Conservation (phyloP, 2,113 vertebrate genomes). For the Cnemophilus loriae region DNA sequence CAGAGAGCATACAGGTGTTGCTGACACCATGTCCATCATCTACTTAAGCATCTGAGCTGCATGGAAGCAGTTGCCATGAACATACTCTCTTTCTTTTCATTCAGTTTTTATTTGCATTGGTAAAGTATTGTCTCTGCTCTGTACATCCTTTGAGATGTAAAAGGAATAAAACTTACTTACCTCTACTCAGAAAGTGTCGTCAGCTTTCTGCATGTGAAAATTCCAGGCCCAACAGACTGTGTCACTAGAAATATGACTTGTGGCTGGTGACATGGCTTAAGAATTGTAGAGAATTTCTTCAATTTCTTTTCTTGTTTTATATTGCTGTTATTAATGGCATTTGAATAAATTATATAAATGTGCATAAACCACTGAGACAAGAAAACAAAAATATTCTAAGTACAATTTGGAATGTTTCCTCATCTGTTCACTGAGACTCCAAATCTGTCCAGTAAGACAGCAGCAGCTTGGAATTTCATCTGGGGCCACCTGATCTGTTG, state of each 20-base stretch:
- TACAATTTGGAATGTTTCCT: background rate
- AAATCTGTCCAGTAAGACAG: background rate
- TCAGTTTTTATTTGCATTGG: background rate
- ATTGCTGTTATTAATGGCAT: background rate
- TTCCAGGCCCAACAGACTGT: background rate
- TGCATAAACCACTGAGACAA: background rate
- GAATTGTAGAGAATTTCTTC: background rate
- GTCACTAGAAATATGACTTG: background rate
- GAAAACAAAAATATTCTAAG: background rate
- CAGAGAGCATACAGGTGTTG: background rate
- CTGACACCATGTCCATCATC: background rate
- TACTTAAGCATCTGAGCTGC: background rate
- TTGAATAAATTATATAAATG: background rate
- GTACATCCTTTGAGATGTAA: background rate
- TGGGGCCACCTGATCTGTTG: background rate
- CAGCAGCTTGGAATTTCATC: background rate
- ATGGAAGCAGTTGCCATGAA: background rate
- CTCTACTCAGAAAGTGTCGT: background rate
- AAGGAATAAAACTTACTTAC: background rate
- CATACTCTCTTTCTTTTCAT: background rate
- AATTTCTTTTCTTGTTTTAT: background rate
- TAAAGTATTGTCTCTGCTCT: background rate
- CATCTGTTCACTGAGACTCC: background rate
- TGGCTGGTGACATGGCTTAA: background rate
- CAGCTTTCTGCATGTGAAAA: background rate